Conservation (phyloP, 2,113 vertebrate genomes). For the Oriolus oriolus region DNA sequence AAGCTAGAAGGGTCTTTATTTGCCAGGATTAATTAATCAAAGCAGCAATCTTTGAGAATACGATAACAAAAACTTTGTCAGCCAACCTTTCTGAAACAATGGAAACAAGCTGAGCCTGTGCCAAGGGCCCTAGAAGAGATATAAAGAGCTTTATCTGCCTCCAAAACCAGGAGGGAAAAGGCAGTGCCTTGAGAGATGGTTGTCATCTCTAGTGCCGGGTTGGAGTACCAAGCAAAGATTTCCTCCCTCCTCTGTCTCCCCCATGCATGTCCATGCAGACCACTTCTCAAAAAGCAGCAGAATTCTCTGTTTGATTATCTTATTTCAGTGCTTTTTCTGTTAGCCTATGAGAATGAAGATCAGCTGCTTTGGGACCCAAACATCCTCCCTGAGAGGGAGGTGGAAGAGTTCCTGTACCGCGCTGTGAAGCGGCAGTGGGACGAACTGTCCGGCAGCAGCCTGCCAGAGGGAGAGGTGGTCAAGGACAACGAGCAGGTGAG, state of each 20-base stretch:
- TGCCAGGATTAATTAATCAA: neutral
- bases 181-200: neutral
- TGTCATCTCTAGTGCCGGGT: neutral
- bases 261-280: neutral
- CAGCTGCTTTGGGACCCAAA: slow-evolving; percentile 91
- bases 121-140: neutral
- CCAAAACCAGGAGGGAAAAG: neutral
- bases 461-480: slow-evolving; percentile 70
- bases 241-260: neutral
- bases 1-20: neutral
- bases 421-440: slow-evolving; percentile 76
- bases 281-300: neutral
- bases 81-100: neutral
- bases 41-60: neutral
- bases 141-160: neutral
- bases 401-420: slow-evolving; percentile 86
- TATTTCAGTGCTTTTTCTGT: neutral
- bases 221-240: neutral
- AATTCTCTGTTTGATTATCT: neutral
- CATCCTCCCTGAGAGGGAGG: slow-evolving; percentile 79
- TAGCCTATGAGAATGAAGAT: slow-evolving; percentile 87
- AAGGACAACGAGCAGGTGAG: slow-evolving; percentile 90
- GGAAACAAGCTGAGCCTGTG: neutral
- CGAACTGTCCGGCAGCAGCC: slow-evolving; percentile 48
- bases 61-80: neutral